Evolutionary conservation across 2,113 vertebrate genomes (phyloP), one percentile per base, ranked within the genome.

Genomic region (Rattus rattus): DNA sequence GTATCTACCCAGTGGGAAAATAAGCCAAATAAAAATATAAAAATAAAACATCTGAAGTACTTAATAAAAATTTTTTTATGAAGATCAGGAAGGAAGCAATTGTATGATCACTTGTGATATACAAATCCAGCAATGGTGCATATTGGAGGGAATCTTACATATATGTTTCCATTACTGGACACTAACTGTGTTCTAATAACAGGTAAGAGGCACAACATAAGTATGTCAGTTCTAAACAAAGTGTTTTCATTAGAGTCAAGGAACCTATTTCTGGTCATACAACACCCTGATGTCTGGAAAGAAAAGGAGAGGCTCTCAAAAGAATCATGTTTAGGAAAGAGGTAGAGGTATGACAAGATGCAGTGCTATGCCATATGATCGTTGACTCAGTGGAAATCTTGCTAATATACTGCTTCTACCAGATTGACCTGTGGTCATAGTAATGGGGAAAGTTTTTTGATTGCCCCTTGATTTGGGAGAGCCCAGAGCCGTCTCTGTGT

Each of bases 251-350:
- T 24, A 2, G 14, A 59, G 47, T 75, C 30, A 22, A 39, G 11
- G 12, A 39, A 24, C 1, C 12, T 65, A 70, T 26, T 22, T 11
- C 10, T 59, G 52, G 17, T 14, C 33, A 77, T 26, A 80, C 26
- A 91, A 43, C 17, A n/a, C 22, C 52, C 9, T 76, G 43, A 39
- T 16, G 28, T 7, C 7, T 13, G 52, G 54, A 17, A 24, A 6
- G 10, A 79, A 52, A 16, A 14, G 4, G 3, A 73, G n/a, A 88
- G 1, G 0, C n/a, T 19, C 4, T 75, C 0, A 39, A 2, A 5
- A 59, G 52, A 79, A 28, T 54, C 7, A 20, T 52, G 84, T 36
- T 17, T 61, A 13, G 52, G 6, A 49, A 39, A 65, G 88, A 73
- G 7, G 22, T 16, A 8, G 12, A 19, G 39, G 65, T 26, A 17